Base-by-base conservation (phyloP, 1,140 invertebrate species). In the Danaus melanippus region DNA sequence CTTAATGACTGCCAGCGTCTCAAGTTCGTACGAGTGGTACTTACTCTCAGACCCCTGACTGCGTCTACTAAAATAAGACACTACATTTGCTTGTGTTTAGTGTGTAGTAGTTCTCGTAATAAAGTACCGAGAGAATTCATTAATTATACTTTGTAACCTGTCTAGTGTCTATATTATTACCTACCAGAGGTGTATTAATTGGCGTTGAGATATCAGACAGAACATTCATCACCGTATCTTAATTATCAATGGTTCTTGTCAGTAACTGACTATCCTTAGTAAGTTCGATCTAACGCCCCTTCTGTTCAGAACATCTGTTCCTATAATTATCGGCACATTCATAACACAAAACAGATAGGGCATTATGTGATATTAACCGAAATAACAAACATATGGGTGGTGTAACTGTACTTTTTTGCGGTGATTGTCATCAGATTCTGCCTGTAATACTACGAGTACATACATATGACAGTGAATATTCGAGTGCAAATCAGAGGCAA, bases 1-100 rank as follows among this genome's bases (percentile, higher is more conserved):
- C 15, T 15, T 47, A 39, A 82, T 56, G 12, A 78, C 58, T 1
- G 73, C 71, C 11, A 79, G 32, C 7, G 67, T 66, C 46, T 82
- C 75, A 8, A 86, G 58, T 66, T 90, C 87, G 50, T 85, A 88
- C 46, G 76, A 84, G n/a, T 67, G 66, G 48, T 86, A 88, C 32
- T 79, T 73, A 6, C 48, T 61, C 67, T 90, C 88, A 10, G 66
- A 55, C 3, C 65, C 62, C 11, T 64, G 67, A 9, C 88, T 77
- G 10, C 62, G 61, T 39, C 67, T 48, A 42, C 64, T 69, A 46
- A 56, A 72, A 44, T 72, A 69, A 5, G 62, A 44, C 12, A 44
- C 60, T n/a, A 69, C 62, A 12, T 63, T 64, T 45, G 6, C 68
- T 65, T 10, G 66, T 66, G 2, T 49, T 66, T 1, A 71, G 62